Evolutionary conservation across 2,888 invertebrate genomes (phyloP).

Genomic region (Sipha maydis): DNA sequence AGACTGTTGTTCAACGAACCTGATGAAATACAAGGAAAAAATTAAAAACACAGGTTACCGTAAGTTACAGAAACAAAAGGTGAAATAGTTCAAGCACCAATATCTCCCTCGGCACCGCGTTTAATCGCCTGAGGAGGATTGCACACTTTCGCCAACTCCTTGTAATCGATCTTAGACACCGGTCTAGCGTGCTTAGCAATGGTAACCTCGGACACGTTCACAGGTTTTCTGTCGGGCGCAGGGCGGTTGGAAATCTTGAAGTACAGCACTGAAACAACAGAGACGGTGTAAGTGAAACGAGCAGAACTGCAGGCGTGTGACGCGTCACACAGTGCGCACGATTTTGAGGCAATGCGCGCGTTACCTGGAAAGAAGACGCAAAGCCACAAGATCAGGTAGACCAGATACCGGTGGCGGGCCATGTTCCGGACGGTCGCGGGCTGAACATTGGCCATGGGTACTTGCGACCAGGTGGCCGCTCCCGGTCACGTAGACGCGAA

Average conservation of each 20-base stretch:
- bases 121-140: slow-evolving; percentile 78
- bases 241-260: slow-evolving; percentile 45
- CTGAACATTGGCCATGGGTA: slow-evolving; percentile 16
- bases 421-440: slow-evolving; percentile 16
- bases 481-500: no score
- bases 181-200: background rate
- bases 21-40: slow-evolving; percentile 65
- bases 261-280: slow-evolving; percentile 30
- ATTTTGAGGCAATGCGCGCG: background rate
- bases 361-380: slow-evolving; percentile 55
- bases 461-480: no score
- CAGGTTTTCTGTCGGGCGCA: background rate
- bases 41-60: background rate
- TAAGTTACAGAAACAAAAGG: background rate
- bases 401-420: slow-evolving; percentile 37
- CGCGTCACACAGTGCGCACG: no score
- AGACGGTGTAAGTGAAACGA: no score
- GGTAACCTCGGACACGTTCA: background rate
- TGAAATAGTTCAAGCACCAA: slow-evolving; percentile 14
- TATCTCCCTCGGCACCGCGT: slow-evolving; percentile 79
- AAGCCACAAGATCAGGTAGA: slow-evolving; percentile 48
- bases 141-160: slow-evolving; percentile 76
- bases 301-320: no score
- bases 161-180: slow-evolving; percentile 72
- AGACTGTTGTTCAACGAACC: slow-evolving; percentile 72